A percentile compares a stretch with the other conserved stretches of the same genome.
phyloP scores from a whole-genome alignment of 2,888 invertebrate species.

The Gymnocheta viridis region DNA sequence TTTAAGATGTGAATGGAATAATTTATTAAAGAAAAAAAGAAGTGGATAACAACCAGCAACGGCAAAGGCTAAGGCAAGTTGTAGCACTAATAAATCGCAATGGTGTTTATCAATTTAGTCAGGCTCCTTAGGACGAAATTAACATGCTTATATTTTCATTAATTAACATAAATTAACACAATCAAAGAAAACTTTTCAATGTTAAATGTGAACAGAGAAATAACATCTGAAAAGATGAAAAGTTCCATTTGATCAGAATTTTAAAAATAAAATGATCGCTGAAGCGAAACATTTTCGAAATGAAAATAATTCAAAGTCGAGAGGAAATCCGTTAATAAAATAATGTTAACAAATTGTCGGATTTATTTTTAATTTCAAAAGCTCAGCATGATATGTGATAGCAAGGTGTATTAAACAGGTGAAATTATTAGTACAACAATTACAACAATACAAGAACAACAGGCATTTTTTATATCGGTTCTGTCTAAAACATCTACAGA shows the following conservation, averaged over 20 bases:
- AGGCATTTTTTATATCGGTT: too few species aligned
- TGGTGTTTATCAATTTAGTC: slow-evolving; percentile 24
- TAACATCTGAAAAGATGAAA: background rate
- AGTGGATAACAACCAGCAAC: too few species aligned
- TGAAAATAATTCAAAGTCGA: too few species aligned
- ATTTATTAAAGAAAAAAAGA: background rate
- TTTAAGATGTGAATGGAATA: background rate
- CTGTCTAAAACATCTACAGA: too few species aligned
- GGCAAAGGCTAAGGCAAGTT: background rate
- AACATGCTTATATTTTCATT: slow-evolving; percentile 61
- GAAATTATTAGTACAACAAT: too few species aligned
- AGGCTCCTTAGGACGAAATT: slow-evolving; percentile 54
- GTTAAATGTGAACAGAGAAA: background rate
- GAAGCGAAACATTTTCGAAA: background rate
- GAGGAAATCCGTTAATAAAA: too few species aligned
- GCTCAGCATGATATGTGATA: too few species aligned
- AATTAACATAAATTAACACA: slow-evolving; percentile 57
- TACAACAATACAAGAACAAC: too few species aligned
- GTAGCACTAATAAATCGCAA: slow-evolving; percentile 12
- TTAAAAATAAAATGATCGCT: background rate
- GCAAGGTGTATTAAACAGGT: too few species aligned
- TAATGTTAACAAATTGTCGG: too few species aligned
- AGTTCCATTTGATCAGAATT: background rate
- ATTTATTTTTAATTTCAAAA: too few species aligned
- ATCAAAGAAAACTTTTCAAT: slow-evolving; percentile 43